Evolutionary conservation across 1,140 invertebrate species (phyloP), one percentile per base, ranked within the genome.

Genomic region (Thalassaphorura encarpata): DNA sequence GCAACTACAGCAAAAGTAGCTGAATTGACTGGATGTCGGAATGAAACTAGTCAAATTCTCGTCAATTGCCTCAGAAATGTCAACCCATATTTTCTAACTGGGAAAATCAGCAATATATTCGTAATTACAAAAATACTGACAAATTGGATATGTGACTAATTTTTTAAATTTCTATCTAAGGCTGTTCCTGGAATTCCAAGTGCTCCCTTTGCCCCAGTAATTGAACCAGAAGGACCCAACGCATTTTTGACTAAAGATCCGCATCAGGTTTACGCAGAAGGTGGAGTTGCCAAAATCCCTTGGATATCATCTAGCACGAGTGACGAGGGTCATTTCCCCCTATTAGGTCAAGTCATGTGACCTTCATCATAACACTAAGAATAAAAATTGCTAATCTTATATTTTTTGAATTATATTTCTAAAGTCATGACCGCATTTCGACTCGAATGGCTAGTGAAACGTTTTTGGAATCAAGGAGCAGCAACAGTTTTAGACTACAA

Each of bases 161-260:
- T 33, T 18, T 24, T 18, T 26, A 50, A 50, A 4, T 21, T 1
- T 31, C 3, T 24, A n/a, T 18, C 45, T 11, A 15, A 54, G 45
- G 56, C 53, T 39, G 27, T 45, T 26, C 31, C 21, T 15, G 31
- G 36, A 8, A 41, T 49, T 33, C 56, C 56, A 19, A 16, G 45
- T 1, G 42, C 51, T 24, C 40, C 40, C 24, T 54, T 60, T 40
- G 46, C 24, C 11, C 45, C 52, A 6, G 53, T 54, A 2, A 40
- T 60, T 28, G 58, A 60, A 55, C 2, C 11, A 4, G 24, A 19
- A 4, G 21, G 15, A 1, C 33, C 31, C 3, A 23, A 24, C 18
- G 36, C 58, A 15, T 60, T 60, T 31, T 28, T 59, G 18, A 49
- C 48, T 21, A 42, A 40, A 31, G 16, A 15, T 33, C 58, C 58